Percentiles rank a stretch among this genome's conserved stretches.
phyloP scores from a whole-genome alignment of 1,140 invertebrate species.

The Anagrus nilaparvatae region DNA sequence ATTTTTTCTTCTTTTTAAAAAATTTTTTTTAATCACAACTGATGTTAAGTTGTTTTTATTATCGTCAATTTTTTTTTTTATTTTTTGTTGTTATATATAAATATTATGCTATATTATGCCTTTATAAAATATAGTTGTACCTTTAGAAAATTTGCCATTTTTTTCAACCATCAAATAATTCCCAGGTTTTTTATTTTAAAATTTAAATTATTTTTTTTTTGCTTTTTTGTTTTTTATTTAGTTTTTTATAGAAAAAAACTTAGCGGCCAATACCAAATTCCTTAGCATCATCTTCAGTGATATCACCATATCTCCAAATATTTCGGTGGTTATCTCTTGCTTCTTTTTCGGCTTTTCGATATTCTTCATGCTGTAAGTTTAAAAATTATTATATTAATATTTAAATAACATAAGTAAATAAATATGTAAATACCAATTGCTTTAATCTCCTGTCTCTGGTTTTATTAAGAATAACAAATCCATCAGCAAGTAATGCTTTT shows the following conservation, averaged over 20 bases:
- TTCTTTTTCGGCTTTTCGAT: constrained; percentile 70
- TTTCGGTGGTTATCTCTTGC: constrained; percentile 76
- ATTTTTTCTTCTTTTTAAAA: no score
- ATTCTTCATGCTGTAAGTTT: constrained; percentile 58
- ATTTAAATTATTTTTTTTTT: no score
- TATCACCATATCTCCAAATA: constrained; percentile 94
- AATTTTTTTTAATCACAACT: no score
- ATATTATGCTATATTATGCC: no score
- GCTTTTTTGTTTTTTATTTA: no score
- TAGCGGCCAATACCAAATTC: constrained; percentile 59
- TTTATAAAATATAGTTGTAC: no score
- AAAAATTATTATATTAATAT: no score
- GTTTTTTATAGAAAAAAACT: constrained; percentile 16
- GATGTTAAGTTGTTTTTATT: no score
- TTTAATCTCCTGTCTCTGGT: constrained; percentile 71
- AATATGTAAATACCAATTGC: constrained; percentile 52
- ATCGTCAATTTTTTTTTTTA: no score
- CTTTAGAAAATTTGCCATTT: no score
- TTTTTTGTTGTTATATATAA: no score
- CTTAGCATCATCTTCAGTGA: constrained; percentile 88
- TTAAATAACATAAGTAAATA: not conserved
- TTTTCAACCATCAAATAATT: no score
- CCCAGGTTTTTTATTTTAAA: constrained; percentile 1
- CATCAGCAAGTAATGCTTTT: constrained; percentile 75
- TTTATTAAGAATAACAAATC: constrained; percentile 71